Conservation (phyloP, 2,888 invertebrate genomes). For the Seira ritae region DNA sequence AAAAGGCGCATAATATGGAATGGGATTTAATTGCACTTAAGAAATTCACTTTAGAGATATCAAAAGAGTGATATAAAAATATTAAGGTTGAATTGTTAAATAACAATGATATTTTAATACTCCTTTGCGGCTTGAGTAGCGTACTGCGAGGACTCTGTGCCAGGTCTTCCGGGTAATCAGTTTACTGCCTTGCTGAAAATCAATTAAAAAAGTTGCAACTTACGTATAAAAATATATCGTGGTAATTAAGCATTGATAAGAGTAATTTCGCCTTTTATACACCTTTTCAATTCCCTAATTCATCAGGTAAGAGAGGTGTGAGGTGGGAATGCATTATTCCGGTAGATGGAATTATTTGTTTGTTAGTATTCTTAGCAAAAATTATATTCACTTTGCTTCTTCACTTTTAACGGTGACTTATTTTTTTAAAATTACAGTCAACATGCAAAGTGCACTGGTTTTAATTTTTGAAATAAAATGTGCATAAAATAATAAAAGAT, state of each 20-base stretch:
- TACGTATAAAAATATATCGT: neutral
- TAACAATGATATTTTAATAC: neutral
- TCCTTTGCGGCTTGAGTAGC: neutral
- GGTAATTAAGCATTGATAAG: neutral
- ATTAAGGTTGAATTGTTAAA: neutral
- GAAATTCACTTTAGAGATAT: neutral
- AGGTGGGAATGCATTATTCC: neutral
- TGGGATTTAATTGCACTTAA: neutral
- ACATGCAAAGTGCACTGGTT: neutral
- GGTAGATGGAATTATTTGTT: neutral
- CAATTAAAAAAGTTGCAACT: slow-evolving; percentile 52
- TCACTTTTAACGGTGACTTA: neutral
- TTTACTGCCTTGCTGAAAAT: slow-evolving; percentile 55
- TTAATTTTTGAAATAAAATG: neutral
- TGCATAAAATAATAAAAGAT: neutral
- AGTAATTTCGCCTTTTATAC: neutral
- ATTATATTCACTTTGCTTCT: too few relatives aligned
- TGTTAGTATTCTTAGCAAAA: too few relatives aligned
- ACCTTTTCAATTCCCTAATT: neutral
- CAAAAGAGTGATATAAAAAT: neutral
- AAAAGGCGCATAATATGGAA: too few relatives aligned
- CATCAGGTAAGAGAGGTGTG: neutral
- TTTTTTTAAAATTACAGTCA: neutral
- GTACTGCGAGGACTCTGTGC: slow-evolving; percentile 27
- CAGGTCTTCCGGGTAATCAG: slow-evolving; percentile 61